Percentiles rank a stretch among this genome's conserved stretches.
Evolutionary conservation across 2,113 vertebrate genomes (phyloP).

Genomic region (Lontra canadensis): DNA sequence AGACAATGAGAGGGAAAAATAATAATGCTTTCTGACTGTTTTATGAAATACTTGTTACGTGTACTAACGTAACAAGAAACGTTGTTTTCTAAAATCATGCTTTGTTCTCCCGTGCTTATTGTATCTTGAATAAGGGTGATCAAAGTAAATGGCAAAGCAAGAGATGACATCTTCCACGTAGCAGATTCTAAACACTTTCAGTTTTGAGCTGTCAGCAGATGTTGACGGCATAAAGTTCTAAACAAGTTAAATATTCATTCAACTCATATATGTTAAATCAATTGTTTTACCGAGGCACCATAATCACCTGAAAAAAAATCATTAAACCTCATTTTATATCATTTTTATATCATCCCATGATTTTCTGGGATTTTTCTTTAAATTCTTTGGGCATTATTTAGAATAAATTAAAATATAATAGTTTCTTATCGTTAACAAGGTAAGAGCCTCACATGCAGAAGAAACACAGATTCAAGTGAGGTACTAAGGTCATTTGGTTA

Average conservation of each 20-base stretch:
- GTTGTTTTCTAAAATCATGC: not conserved
- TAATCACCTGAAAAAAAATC: not conserved
- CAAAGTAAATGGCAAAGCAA: not conserved
- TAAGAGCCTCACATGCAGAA: slow-evolving; percentile 69
- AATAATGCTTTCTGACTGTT: not conserved
- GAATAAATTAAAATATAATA: slow-evolving; percentile 67
- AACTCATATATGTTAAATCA: not conserved
- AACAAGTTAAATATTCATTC: not conserved
- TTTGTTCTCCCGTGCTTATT: not conserved
- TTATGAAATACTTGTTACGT: not conserved
- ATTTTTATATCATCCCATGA: slow-evolving; percentile 51
- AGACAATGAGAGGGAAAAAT: not conserved
- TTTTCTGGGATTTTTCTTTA: slow-evolving; percentile 59
- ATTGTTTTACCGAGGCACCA: slow-evolving; percentile 30
- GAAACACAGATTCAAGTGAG: slow-evolving; percentile 70
- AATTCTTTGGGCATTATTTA: slow-evolving; percentile 43
- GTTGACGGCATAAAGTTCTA: rapidly evolving
- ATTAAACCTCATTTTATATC: slow-evolving; percentile 12
- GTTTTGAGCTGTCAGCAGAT: not conserved
- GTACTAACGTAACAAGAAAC: not conserved
- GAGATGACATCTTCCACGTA: not conserved
- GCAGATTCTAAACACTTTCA: not conserved
- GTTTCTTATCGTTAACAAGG: slow-evolving; percentile 77
- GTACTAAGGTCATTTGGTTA: slow-evolving; percentile 73
- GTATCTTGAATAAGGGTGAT: slow-evolving; percentile 4